A percentile compares a stretch with the other conserved stretches of the same genome.
Conservation (phyloP, 2,888 invertebrate genomes). For the Dryadula phaetusa region DNA sequence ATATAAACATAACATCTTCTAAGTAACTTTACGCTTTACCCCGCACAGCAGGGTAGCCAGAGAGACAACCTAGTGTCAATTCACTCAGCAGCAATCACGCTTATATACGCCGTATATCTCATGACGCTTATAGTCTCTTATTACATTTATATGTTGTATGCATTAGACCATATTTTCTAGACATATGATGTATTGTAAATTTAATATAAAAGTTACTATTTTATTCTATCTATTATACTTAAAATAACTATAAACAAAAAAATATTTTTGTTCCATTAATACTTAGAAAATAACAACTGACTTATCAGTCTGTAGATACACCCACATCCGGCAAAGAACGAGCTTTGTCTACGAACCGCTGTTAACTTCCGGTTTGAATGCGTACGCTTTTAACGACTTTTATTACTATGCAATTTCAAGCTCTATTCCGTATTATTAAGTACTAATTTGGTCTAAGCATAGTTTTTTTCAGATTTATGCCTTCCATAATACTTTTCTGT, state of each 20-base stretch:
- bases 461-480: slow-evolving; percentile 66
- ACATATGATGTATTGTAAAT: too few species aligned
- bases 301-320: slow-evolving; percentile 47
- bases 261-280: slow-evolving; percentile 35
- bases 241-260: slow-evolving; percentile 9
- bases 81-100: too few species aligned
- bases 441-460: slow-evolving; percentile 23
- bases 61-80: too few species aligned
- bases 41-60: too few species aligned
- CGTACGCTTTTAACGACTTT: slow-evolving; percentile 62
- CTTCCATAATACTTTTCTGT: slow-evolving; percentile 58
- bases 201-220: too few species aligned
- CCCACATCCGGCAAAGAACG: slow-evolving; percentile 61
- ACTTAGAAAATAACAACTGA: slow-evolving; percentile 39
- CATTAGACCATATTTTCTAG: too few species aligned
- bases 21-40: too few species aligned
- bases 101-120: too few species aligned
- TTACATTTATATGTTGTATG: too few species aligned
- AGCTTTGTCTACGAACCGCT: slow-evolving; percentile 60
- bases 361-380: slow-evolving; percentile 57
- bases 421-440: slow-evolving; percentile 10
- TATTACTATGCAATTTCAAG: slow-evolving; percentile 26
- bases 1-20: too few species aligned
- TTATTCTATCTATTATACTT: not conserved
- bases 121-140: too few species aligned